Evolutionary conservation across 2,113 vertebrate species (phyloP).

Genomic region (Megalops atlanticus): DNA sequence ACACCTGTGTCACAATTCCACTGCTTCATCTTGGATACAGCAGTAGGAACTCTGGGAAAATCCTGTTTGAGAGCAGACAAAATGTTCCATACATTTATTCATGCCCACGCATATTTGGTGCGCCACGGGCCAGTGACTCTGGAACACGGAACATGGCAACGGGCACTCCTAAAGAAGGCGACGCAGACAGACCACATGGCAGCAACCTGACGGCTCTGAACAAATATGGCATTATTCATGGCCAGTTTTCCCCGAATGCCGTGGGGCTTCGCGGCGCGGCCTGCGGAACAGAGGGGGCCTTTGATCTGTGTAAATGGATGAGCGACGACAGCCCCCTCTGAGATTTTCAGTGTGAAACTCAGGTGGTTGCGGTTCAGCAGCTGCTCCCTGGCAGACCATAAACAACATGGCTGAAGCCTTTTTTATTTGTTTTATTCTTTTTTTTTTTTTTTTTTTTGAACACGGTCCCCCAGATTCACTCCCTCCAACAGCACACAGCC

Average conservation of each 20-base stretch:
- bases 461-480: not conserved
- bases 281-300: conserved; percentile 23
- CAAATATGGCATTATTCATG: conserved; percentile 12
- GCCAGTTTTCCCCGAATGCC: conserved; percentile 24
- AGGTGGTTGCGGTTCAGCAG: conserved; percentile 56
- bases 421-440: not conserved
- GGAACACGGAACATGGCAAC: not conserved
- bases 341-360: conserved; percentile 50
- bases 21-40: not conserved
- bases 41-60: not conserved
- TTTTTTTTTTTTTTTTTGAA: not conserved
- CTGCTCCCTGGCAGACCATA: conserved; percentile 44
- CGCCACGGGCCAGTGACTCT: not conserved
- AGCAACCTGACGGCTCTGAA: not conserved
- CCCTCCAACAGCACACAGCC: not conserved
- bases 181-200: not conserved
- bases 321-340: not conserved
- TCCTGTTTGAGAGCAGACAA: not conserved
- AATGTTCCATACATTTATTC: not conserved
- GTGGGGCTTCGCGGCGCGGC: conserved; percentile 34
- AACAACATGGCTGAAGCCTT: not conserved
- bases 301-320: conserved; percentile 27
- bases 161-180: not conserved
- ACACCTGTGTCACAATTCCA: not conserved
- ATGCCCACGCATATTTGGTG: not conserved